Evolutionary conservation across 1,140 invertebrate species (phyloP).

Genomic region (Cataglyphis hispanica): DNA sequence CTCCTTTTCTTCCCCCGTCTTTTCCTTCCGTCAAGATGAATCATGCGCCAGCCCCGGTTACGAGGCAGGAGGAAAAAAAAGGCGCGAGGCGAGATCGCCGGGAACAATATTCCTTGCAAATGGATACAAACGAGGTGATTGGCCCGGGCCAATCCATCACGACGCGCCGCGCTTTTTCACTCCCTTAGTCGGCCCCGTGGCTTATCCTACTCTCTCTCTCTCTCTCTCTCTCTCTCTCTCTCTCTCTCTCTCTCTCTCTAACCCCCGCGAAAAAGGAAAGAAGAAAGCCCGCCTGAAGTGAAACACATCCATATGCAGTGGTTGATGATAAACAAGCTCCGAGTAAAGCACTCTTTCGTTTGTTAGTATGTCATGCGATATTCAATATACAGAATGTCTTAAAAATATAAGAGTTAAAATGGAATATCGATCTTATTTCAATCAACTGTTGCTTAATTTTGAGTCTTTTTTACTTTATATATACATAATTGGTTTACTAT

Average conservation of each 20-base stretch:
- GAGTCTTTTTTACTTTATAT: background rate
- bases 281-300: conserved; percentile 53
- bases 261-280: conserved; percentile 17
- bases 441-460: background rate
- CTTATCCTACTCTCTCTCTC: conserved; percentile 37
- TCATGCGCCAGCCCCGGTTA: conserved; percentile 61
- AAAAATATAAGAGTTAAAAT: background rate
- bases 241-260: conserved; percentile 1
- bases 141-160: conserved; percentile 80
- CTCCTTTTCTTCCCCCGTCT: background rate
- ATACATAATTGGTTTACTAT: too few relatives aligned
- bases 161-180: conserved; percentile 55
- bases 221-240: conserved; percentile 13
- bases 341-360: conserved; percentile 62
- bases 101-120: conserved; percentile 81
- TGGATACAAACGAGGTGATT: conserved; percentile 83
- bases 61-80: conserved; percentile 62
- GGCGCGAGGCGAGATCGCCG: conserved; percentile 64
- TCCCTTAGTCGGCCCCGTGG: conserved; percentile 56
- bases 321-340: conserved; percentile 73
- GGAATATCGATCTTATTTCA: conserved; percentile 33
- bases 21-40: conserved; percentile 70
- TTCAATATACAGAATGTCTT: background rate
- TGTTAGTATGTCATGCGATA: background rate
- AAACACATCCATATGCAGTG: conserved; percentile 72